These are phyloP conservation scores for Bos indicus DNA, from an alignment of 2,113 vertebrate species.

Conservation along the genomic window DNA sequence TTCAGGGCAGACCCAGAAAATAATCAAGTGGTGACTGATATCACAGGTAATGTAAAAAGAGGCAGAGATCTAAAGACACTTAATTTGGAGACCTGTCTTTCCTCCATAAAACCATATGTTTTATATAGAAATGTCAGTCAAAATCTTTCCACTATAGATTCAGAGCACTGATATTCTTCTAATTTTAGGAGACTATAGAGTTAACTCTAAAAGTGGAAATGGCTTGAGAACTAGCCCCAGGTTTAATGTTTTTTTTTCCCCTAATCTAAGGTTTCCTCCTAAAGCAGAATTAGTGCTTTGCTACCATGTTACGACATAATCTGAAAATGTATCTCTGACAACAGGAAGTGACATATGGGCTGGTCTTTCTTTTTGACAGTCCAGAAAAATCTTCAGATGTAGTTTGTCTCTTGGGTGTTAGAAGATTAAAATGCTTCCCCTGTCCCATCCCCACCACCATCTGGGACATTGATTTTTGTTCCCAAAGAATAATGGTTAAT, in stretches of 20 bases:
- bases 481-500: not conserved
- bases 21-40: not conserved
- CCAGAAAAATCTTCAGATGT: not conserved
- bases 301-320: accelerated
- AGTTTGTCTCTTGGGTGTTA: not conserved
- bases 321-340: not conserved
- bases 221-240: not conserved
- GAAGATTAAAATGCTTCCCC: not conserved
- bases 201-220: not conserved
- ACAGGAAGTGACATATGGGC: not conserved
- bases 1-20: not conserved
- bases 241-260: not conserved
- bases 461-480: not conserved
- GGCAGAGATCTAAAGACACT: not conserved
- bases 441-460: not conserved
- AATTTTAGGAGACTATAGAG: not conserved
- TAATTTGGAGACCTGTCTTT: not conserved
- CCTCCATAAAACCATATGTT: not conserved
- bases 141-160: not conserved
- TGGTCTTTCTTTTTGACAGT: not conserved
- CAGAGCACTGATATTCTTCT: not conserved
- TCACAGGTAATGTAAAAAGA: not conserved
- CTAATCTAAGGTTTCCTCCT: not conserved
- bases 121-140: not conserved
- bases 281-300: not conserved